These are phyloP conservation scores for Thunnus albacares DNA, from an alignment of 2,797 vertebrate species.

Conservation along the genomic window DNA sequence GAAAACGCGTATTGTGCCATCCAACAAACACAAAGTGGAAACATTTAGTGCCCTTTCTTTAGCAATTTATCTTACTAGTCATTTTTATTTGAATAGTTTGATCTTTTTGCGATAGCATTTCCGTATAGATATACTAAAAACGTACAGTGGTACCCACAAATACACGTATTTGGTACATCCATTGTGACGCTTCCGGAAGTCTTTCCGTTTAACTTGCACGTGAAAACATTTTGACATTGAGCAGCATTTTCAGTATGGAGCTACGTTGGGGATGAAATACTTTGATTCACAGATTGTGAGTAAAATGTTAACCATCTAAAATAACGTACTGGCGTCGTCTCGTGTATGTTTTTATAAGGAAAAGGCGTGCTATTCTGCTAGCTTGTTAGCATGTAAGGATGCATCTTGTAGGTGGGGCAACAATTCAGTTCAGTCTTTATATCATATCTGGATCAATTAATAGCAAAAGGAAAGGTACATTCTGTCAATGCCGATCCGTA, in stretches of 20 bases:
- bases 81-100: fast-evolving
- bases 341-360: background rate
- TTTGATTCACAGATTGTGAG: constrained; percentile 34
- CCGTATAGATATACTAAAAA: fast-evolving
- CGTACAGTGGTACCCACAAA: background rate
- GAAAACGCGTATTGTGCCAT: background rate
- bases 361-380: background rate
- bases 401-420: background rate
- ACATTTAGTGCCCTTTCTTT: background rate
- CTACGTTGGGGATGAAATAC: fast-evolving
- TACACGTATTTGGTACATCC: constrained; percentile 46
- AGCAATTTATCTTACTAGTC: no score
- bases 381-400: constrained; percentile 1
- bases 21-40: background rate
- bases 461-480: fast-evolving
- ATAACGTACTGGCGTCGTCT: background rate
- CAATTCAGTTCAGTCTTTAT: background rate
- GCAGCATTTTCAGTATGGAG: fast-evolving
- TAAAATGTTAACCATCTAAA: background rate
- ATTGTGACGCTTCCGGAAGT: constrained; percentile 29
- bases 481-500: background rate
- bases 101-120: fast-evolving
- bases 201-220: constrained; percentile 31
- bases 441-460: background rate
- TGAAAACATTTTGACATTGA: constrained; percentile 56